These are phyloP conservation scores for Caradrina clavipalpis DNA, from an alignment of 2,888 invertebrate genomes.

Conservation along the genomic window DNA sequence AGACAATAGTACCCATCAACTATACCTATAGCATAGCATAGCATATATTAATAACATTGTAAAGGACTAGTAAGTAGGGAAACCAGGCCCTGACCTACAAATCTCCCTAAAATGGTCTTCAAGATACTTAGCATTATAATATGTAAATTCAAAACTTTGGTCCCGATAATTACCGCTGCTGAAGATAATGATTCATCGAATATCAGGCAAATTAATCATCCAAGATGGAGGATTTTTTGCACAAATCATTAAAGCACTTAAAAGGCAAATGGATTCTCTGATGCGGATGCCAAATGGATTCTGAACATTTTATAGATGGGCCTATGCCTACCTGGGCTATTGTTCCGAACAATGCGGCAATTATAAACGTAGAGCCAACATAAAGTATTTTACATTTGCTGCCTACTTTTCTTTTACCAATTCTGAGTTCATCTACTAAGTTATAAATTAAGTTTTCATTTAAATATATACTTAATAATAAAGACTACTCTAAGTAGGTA, in stretches of 20 bases:
- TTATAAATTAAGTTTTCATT: slow-evolving; percentile 5
- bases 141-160: slow-evolving; percentile 55
- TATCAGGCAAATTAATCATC: slow-evolving; percentile 76
- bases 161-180: slow-evolving; percentile 61
- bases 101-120: slow-evolving; percentile 1
- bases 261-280: slow-evolving; percentile 81
- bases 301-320: slow-evolving; percentile 68
- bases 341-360: slow-evolving; percentile 54
- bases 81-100: background rate
- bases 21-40: background rate
- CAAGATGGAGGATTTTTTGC: slow-evolving; percentile 74
- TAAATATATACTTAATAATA: slow-evolving; percentile 26
- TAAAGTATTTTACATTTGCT: slow-evolving; percentile 3
- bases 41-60: background rate
- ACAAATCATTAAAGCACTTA: slow-evolving; percentile 86
- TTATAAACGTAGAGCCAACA: slow-evolving; percentile 35
- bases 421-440: background rate
- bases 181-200: slow-evolving; percentile 76
- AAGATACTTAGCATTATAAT: slow-evolving; percentile 35
- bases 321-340: slow-evolving; percentile 56
- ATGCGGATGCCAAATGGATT: slow-evolving; percentile 81
- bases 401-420: slow-evolving; percentile 3
- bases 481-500: slow-evolving; percentile 29
- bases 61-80: background rate
- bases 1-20: slow-evolving; percentile 8